Evolutionary conservation across 2,113 vertebrate genomes (phyloP).

Genomic region (Motacilla alba): DNA sequence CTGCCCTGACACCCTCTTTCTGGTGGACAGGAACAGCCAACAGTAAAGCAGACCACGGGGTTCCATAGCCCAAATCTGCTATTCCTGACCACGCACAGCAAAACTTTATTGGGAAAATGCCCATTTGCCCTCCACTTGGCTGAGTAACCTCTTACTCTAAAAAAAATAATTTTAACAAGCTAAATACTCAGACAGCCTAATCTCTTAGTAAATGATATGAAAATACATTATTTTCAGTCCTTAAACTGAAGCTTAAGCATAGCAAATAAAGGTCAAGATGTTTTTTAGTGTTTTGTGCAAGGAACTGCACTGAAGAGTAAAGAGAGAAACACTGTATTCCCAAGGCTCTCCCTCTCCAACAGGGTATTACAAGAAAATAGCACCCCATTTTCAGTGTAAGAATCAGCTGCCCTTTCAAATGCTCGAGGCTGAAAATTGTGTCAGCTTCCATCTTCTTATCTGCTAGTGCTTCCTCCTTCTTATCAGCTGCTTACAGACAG

Average conservation of each 20-base stretch:
- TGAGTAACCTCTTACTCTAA: neutral
- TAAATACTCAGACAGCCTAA: neutral
- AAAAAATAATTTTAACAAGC: neutral
- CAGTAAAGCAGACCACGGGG: neutral
- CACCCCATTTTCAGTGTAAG: neutral
- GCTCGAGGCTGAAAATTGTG: neutral
- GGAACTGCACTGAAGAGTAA: neutral
- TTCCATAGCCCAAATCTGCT: neutral
- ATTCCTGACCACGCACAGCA: neutral
- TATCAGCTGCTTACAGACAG: slow-evolving; percentile 40
- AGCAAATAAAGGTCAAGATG: neutral
- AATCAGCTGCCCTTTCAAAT: neutral
- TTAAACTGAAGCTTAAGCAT: neutral
- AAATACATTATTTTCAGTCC: neutral
- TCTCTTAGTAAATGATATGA: neutral
- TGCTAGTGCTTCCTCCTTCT: neutral
- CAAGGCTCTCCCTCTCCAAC: neutral
- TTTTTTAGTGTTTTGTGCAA: neutral
- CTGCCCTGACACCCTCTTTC: rapidly evolving
- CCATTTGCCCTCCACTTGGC: neutral
- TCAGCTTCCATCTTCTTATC: slow-evolving; percentile 24
- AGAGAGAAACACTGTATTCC: neutral
- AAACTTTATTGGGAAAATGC: neutral
- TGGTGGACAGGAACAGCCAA: neutral
- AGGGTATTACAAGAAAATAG: neutral